A percentile compares a stretch with the other conserved stretches of the same genome.
Conservation (phyloP, 2,888 invertebrate genomes). For the Creontiades dilutus region DNA sequence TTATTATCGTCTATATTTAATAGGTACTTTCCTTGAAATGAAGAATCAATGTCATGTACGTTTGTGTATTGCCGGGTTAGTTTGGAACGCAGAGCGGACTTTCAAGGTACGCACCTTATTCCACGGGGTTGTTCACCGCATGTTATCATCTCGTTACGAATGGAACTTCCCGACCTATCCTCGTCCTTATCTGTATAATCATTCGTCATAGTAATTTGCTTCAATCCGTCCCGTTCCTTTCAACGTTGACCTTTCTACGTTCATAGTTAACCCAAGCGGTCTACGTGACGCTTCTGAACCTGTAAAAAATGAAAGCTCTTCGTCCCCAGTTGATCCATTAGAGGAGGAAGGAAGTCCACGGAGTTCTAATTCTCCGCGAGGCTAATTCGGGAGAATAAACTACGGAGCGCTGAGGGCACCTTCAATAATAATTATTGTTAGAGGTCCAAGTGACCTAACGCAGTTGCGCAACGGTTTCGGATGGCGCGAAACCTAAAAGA, state of each 20-base stretch:
- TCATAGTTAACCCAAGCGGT: background rate
- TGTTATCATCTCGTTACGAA: too few species aligned
- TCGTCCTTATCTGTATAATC: too few species aligned
- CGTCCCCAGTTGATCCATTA: constrained; percentile 16
- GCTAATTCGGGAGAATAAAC: constrained; percentile 16
- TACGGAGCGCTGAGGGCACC: background rate
- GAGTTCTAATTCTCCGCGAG: background rate
- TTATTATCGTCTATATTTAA: too few species aligned
- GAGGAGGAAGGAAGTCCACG: constrained; percentile 5
- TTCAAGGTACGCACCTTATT: too few species aligned
- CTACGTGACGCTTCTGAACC: background rate
- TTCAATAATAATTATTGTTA: background rate
- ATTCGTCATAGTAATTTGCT: too few species aligned
- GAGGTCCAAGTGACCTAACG: constrained; percentile 17
- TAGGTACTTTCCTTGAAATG: too few species aligned
- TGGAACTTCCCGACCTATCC: too few species aligned
- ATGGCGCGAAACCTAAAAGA: background rate
- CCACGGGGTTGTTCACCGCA: too few species aligned
- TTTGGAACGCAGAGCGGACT: too few species aligned
- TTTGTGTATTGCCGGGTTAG: too few species aligned
- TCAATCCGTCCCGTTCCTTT: background rate
- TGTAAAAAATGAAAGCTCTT: constrained; percentile 30
- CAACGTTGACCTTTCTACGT: background rate
- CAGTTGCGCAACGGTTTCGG: background rate
- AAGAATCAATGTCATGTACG: too few species aligned